Conservation (phyloP, 2,888 invertebrate genomes). For the Drosophila leonis region DNA sequence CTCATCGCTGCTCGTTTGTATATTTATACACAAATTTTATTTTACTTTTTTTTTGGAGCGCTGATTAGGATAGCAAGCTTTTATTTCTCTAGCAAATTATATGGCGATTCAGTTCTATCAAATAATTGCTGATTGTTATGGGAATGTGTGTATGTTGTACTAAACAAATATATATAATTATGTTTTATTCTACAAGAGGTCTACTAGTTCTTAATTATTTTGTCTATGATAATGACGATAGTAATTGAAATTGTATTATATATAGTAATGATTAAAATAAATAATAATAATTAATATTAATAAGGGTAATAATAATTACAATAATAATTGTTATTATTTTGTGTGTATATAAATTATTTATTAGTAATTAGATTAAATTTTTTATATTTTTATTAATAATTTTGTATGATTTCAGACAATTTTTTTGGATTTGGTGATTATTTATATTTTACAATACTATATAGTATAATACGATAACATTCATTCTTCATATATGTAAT, state of each 20-base stretch:
- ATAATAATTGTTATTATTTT: background rate
- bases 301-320: background rate
- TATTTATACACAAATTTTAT: conserved; percentile 28
- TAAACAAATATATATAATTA: background rate
- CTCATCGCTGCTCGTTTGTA: conserved; percentile 31
- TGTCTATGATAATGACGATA: background rate
- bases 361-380: too few relatives aligned
- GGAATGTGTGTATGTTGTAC: background rate
- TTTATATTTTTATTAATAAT: too few relatives aligned
- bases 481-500: background rate
- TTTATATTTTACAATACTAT: background rate
- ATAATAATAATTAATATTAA: background rate
- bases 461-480: background rate
- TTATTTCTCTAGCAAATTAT: conserved; percentile 13
- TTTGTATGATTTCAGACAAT: background rate
- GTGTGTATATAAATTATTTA: background rate
- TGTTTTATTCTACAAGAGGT: background rate
- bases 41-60: conserved; percentile 23
- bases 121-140: conserved; percentile 11
- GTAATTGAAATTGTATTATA: background rate
- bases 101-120: background rate
- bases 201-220: background rate
- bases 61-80: conserved; percentile 19
- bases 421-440: background rate
- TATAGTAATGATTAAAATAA: background rate